Evolutionary conservation across 2,888 invertebrate species (phyloP).

Genomic region (Beris morrisii): DNA sequence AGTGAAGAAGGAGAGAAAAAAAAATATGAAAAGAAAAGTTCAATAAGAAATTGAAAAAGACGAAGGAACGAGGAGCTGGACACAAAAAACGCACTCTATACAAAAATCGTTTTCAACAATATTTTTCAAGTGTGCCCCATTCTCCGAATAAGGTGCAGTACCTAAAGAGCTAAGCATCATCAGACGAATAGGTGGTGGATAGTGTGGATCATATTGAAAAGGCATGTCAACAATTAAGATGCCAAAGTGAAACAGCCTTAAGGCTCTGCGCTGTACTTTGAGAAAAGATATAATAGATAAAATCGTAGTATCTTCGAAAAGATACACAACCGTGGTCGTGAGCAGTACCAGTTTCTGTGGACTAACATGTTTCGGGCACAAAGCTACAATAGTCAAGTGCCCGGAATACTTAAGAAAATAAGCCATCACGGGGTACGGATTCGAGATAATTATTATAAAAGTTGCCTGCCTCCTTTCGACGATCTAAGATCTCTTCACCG

Average conservation of each 20-base stretch:
- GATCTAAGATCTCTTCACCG: too few species aligned
- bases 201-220: neutral
- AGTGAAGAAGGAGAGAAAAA: neutral
- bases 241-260: constrained; percentile 15
- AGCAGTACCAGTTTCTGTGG: too few species aligned
- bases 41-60: constrained; percentile 12
- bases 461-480: too few species aligned
- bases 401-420: too few species aligned
- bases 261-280: neutral
- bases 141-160: constrained; percentile 14
- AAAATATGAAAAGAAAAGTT: constrained; percentile 8
- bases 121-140: constrained; percentile 17
- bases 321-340: too few species aligned
- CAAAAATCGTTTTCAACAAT: neutral
- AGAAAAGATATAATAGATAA: too few species aligned
- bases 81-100: constrained; percentile 1
- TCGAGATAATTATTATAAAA: too few species aligned
- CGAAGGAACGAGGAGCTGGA: neutral
- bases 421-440: too few species aligned
- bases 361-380: too few species aligned
- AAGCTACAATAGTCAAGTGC: too few species aligned
- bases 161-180: neutral
- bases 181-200: neutral
- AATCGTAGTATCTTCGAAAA: too few species aligned
- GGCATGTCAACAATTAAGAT: constrained; percentile 31